Conservation (phyloP, 1,140 invertebrate species). For the Drosophila ananassae region DNA sequence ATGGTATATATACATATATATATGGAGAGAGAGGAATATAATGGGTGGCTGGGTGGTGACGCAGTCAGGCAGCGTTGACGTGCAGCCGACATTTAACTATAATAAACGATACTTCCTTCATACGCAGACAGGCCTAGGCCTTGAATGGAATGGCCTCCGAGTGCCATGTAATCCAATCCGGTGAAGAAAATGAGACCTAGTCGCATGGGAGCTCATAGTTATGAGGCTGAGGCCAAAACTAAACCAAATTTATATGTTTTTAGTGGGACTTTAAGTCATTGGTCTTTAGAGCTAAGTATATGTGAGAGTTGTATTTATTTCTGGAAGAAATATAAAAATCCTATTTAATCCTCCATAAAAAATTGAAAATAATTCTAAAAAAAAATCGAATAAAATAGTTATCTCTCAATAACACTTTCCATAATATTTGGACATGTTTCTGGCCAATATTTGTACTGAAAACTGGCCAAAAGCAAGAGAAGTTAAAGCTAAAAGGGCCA, state of each 20-base stretch:
- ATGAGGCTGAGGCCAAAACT: not conserved
- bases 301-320: too few species aligned
- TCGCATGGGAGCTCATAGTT: not conserved
- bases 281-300: too few species aligned
- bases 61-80: slow-evolving; percentile 42
- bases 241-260: too few species aligned
- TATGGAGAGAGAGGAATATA: not conserved
- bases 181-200: slow-evolving; percentile 11
- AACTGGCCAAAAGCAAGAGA: not conserved
- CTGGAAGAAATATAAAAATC: not conserved
- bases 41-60: slow-evolving; percentile 6
- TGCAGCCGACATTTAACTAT: slow-evolving; percentile 72
- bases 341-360: too few species aligned
- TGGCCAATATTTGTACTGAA: slow-evolving; percentile 27
- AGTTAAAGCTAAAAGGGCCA: not conserved
- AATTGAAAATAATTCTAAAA: not conserved
- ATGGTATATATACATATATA: not conserved
- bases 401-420: slow-evolving; percentile 15
- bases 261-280: too few species aligned
- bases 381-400: not conserved
- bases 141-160: slow-evolving; percentile 13
- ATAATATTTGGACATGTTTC: slow-evolving; percentile 32
- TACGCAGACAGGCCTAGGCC: slow-evolving; percentile 39
- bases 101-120: slow-evolving; percentile 73
- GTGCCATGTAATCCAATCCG: slow-evolving; percentile 40